Base-by-base conservation (phyloP, 2,888 invertebrate genomes). In the Hypena proboscidalis region DNA sequence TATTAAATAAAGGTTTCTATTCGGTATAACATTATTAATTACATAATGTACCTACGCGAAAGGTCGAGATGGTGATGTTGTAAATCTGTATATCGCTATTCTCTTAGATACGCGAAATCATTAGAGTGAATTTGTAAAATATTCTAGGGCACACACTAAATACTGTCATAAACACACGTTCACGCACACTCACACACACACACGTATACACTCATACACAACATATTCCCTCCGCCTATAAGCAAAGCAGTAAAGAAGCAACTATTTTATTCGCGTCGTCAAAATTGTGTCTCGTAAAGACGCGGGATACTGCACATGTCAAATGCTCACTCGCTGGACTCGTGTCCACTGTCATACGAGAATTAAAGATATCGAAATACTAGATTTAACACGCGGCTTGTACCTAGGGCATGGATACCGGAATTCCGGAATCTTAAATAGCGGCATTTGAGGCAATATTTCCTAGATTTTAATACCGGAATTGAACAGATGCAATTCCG, bases 271-370 rank as follows among this genome's bases (percentile, higher is more conserved):
- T 30, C 7, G 44, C 41, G 17, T 32, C 52, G 46, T 60, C 52
- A 53, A 46, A 47, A 55, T 45, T 42, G 61, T 38, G 27, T 30
- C 29, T 64, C 61, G 57, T 61, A 61, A 61, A 64, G 6, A 20
- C 31, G 25, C 23, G 22, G 31, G 43, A 61, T 55, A 49, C 51
- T 43, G 53, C 48, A 61, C 61, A 61, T 64, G 61, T 64, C 65
- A 56, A 52, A 60, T 9, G 37, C 39, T 32, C 52, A 46, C 39
- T 35, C 20, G 23, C 7, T n/a, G 13, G 10, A 3, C 0, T 2
- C 1, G 42, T 26, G 8, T 38, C 30, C 60, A 34, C 34, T 40
- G 40, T 11, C 7, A 2, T 2, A 39, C 39, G 33, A 13, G 22
- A 35, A 22, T 1, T 14, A 5, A n/a, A n/a, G n/a, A n/a, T 8